Base-by-base conservation (phyloP, 2,113 vertebrate genomes). In the Oenanthe oenanthe region DNA sequence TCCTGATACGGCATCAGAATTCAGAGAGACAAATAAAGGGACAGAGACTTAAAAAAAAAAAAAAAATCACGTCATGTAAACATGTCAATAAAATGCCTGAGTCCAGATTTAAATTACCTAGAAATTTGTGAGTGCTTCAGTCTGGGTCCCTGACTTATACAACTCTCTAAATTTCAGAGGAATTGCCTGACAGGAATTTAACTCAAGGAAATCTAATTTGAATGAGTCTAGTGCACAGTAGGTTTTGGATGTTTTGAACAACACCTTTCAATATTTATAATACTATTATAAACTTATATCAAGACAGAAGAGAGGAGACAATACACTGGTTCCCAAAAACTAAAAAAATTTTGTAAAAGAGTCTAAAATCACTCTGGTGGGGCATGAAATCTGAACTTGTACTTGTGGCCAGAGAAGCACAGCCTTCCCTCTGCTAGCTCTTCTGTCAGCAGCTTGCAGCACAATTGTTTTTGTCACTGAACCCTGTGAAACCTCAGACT, bases 111-210 rank as follows among this genome's bases (percentile, higher is more conserved):
- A 78, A 66, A 88, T 45, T 75, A 68, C 10, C 29, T 72, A 56
- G 9, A 67, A 77, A 13, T 20, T 32, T 0, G 0, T 9, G 19
- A 54, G 12, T 21, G 20, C 9, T 76, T 73, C 25, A 22, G 9
- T 40, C 42, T 56, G 15, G 2, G 17, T 29, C 36, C 29, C 28
- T 58, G 38, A 13, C 10, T 71, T 48, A 60, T 9, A 34, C 0
- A 5, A 28, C 8, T 34, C 3, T 65, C 24, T 51, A 31, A 8
- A 28, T 91, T 86, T 81, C 72, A 75, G 77, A 81, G 54, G 21
- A 74, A 75, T 54, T 84, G 2, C 28, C 60, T 74, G 29, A 17
- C 29, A 76, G 25, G 28, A 58, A 71, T 67, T 31, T 63, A 63
- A 86, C n/a, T 70, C 7, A 21, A 16, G 28, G 10, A 91, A 84